A percentile compares a stretch with the other conserved stretches of the same genome.
Evolutionary conservation across 1,140 invertebrate species (phyloP).

Genomic region (Drosophila ohnishii): DNA sequence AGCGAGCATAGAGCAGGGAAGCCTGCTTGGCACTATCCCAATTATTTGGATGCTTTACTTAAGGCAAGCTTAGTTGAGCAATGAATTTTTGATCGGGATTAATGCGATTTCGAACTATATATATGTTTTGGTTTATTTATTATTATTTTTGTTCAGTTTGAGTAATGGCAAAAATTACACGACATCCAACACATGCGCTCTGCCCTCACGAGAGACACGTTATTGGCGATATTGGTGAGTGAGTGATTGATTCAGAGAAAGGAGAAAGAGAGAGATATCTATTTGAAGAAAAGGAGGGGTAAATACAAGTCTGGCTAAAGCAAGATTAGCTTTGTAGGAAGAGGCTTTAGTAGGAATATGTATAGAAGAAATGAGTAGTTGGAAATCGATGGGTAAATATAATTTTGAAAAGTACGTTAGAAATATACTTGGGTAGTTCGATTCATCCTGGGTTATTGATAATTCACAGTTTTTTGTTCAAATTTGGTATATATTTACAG

Average conservation of each 20-base stretch:
- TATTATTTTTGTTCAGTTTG: constrained; percentile 45
- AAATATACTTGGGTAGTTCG: constrained; percentile 43
- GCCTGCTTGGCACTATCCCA: constrained; percentile 49
- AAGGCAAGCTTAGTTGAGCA: constrained; percentile 51
- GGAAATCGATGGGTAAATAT: constrained; percentile 56
- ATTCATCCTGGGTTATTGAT: constrained; percentile 65
- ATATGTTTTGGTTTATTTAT: constrained; percentile 45
- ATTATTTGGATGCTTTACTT: constrained; percentile 55
- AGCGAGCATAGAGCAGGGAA: constrained; percentile 52
- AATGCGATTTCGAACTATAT: constrained; percentile 49
- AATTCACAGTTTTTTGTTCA: constrained; percentile 64
- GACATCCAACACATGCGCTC: constrained; percentile 84
- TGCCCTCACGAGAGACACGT: constrained; percentile 82
- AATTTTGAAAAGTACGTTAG: constrained; percentile 74
- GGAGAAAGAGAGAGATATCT: constrained; percentile 16
- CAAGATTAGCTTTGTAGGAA: constrained; percentile 49
- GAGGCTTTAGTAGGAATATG: constrained; percentile 35
- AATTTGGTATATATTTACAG: constrained; percentile 78
- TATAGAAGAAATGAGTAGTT: constrained; percentile 36
- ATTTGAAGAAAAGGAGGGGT: constrained; percentile 15
- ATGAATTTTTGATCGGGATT: constrained; percentile 45
- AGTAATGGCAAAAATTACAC: constrained; percentile 80
- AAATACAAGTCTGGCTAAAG: constrained; percentile 54
- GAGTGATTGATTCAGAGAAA: constrained; percentile 49
- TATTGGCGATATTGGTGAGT: constrained; percentile 71